Conservation (phyloP, 2,888 invertebrate species). For the Temnothorax ravouxi region DNA sequence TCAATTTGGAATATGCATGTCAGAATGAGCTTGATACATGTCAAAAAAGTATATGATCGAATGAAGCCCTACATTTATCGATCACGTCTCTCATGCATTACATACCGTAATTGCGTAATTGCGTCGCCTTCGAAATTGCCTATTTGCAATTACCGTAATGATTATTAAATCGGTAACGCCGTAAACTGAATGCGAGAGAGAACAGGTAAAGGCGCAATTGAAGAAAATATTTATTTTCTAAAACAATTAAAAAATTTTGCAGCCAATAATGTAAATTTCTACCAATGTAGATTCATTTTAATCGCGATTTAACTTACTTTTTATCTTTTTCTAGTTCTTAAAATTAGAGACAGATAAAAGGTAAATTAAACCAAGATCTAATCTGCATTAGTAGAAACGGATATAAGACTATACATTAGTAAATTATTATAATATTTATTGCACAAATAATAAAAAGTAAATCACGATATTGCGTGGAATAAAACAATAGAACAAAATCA, state of each 20-base stretch:
- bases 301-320: no score
- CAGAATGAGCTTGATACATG: background rate
- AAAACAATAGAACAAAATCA: background rate
- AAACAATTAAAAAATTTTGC: background rate
- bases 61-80: background rate
- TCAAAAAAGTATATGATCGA: background rate
- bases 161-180: conserved; percentile 19
- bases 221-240: background rate
- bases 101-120: conserved; percentile 6
- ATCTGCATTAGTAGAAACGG: no score
- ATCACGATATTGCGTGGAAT: background rate
- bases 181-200: background rate
- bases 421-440: background rate
- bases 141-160: conserved; percentile 21
- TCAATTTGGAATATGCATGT: background rate
- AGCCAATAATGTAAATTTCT: background rate
- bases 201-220: background rate
- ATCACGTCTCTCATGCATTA: conserved; percentile 14
- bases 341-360: no score
- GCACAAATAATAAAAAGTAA: background rate
- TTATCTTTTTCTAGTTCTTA: no score
- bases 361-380: no score
- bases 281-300: no score
- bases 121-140: conserved; percentile 31
- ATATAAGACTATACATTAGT: background rate